These are phyloP conservation scores for Antrozous pallidus DNA, from an alignment of 2,797 vertebrate genomes.

Conservation along the genomic window DNA sequence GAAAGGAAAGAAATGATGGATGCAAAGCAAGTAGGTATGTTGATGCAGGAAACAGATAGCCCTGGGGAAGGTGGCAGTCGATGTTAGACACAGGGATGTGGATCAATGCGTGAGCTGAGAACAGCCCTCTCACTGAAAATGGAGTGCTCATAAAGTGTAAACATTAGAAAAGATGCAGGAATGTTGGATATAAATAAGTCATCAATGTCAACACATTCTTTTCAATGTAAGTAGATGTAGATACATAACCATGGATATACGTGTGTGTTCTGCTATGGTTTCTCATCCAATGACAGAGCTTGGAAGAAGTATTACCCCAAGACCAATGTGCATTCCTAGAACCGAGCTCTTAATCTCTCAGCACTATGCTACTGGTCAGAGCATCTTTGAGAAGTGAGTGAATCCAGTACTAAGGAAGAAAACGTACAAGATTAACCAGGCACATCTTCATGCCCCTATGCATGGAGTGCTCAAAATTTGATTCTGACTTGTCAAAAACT, in stretches of 20 bases:
- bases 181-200: background rate
- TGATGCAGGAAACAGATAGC: background rate
- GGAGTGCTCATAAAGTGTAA: background rate
- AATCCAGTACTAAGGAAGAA: background rate
- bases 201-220: background rate
- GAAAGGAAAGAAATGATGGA: background rate
- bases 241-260: background rate
- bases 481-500: background rate
- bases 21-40: background rate
- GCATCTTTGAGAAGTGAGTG: background rate
- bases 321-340: background rate
- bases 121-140: background rate
- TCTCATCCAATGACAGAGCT: background rate
- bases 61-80: background rate
- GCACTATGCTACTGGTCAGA: too few relatives aligned
- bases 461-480: background rate
- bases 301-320: background rate
- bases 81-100: background rate
- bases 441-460: background rate
- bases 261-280: background rate
- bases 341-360: background rate
- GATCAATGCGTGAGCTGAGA: background rate
- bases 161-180: background rate
- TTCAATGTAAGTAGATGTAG: background rate
- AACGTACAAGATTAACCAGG: background rate